Evolutionary conservation across 2,113 vertebrate species (phyloP).

Genomic region (Tichodroma muraria): DNA sequence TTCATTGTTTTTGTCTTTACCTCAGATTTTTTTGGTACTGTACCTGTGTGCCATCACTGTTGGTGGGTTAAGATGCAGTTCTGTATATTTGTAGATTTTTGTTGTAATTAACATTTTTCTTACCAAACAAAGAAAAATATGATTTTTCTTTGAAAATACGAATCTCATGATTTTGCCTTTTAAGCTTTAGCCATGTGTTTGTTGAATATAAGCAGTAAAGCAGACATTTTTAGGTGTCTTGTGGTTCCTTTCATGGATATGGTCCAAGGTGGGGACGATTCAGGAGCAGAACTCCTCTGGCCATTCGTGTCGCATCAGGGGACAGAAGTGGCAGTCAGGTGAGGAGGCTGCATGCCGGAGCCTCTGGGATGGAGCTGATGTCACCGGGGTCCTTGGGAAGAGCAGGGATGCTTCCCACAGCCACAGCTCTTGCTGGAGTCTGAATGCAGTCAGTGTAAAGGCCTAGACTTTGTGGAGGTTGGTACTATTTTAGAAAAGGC

Average conservation of each 20-base stretch:
- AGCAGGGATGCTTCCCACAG: background rate
- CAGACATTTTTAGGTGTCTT: background rate
- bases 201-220: background rate
- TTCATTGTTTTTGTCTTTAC: background rate
- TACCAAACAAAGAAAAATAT: background rate
- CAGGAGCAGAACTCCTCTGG: background rate
- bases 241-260: background rate
- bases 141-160: too few species aligned
- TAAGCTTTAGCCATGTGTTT: background rate
- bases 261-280: background rate
- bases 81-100: background rate
- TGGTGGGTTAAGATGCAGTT: background rate
- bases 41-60: background rate
- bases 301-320: fast-evolving
- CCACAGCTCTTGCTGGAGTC: background rate
- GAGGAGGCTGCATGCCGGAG: background rate
- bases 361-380: background rate
- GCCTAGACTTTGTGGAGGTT: background rate
- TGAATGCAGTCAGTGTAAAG: background rate
- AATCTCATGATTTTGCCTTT: background rate
- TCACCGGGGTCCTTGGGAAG: background rate
- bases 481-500: background rate
- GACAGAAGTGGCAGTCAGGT: background rate
- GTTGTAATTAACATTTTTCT: background rate
- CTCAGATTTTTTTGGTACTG: background rate